Evolutionary conservation across 2,888 invertebrate genomes (phyloP).

Genomic region (Hecatera dysodea): DNA sequence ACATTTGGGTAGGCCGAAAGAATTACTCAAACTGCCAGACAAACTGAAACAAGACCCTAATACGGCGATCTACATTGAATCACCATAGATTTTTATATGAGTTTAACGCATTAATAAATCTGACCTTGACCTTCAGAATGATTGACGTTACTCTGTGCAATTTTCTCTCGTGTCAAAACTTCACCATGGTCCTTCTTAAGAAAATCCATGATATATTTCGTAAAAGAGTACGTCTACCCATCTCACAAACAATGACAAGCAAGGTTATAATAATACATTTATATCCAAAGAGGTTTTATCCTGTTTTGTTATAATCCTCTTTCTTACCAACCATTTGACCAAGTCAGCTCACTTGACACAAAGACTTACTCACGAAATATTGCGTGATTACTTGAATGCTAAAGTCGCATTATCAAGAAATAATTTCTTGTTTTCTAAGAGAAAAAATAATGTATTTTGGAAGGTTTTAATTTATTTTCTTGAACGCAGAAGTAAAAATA

Average conservation of each 20-base stretch:
- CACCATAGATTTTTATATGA: no score
- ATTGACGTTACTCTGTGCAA: no score
- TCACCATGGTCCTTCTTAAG: no score
- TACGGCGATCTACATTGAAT: no score
- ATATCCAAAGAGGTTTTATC: constrained; percentile 10
- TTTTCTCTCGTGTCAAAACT: no score
- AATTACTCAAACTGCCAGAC: no score
- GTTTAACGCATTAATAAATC: no score
- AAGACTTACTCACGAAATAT: constrained; percentile 55
- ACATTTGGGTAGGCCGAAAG: no score
- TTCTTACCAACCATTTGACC: not conserved
- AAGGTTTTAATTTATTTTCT: constrained; percentile 5
- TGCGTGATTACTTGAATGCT: constrained; percentile 55
- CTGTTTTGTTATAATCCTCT: constrained; percentile 18
- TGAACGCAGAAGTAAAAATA: constrained; percentile 7
- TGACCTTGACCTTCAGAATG: no score
- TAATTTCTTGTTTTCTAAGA: not conserved
- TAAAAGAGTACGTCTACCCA: no score
- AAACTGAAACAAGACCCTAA: no score
- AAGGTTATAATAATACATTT: constrained; percentile 17
- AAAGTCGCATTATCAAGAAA: constrained; percentile 44
- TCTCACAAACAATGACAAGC: constrained; percentile 26
- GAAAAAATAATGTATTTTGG: constrained; percentile 22
- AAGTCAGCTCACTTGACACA: constrained; percentile 48
- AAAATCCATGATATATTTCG: no score